phyloP scores from a whole-genome alignment of 1,140 invertebrate species.

The Potamilus streckersoni region DNA sequence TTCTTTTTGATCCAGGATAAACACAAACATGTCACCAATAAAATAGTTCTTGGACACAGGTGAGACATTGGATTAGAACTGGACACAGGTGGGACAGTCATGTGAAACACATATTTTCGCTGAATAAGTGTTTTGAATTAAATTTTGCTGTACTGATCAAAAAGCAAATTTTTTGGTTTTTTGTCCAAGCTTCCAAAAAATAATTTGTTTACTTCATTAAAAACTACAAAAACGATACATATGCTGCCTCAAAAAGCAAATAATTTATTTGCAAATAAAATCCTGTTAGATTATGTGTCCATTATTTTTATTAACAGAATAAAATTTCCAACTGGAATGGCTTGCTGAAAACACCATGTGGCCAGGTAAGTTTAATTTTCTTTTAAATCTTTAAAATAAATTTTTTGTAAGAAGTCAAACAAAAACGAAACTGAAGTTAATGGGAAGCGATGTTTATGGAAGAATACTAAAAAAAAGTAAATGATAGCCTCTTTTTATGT shows the following conservation, averaged over 20 bases:
- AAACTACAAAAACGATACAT: too few species aligned
- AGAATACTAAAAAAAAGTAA: neutral
- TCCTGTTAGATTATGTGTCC: neutral
- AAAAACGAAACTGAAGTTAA: neutral
- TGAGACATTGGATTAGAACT: neutral
- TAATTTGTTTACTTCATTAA: too few species aligned
- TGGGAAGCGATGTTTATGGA: neutral
- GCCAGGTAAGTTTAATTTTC: slow-evolving; percentile 47
- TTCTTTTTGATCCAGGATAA: too few species aligned
- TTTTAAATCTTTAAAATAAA: neutral
- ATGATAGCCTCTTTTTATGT: neutral
- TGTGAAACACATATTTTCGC: neutral
- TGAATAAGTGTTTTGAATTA: too few species aligned
- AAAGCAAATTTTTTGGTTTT: neutral
- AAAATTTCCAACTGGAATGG: slow-evolving; percentile 64
- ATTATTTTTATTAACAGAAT: slow-evolving; percentile 47
- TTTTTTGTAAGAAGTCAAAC: neutral
- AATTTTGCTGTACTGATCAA: too few species aligned
- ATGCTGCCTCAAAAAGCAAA: neutral
- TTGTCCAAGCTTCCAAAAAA: neutral
- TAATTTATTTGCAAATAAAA: slow-evolving; percentile 3
- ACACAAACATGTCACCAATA: too few species aligned
- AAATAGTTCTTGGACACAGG: neutral
- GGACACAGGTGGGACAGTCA: too few species aligned
- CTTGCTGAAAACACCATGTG: slow-evolving; percentile 58